Evolutionary conservation across 2,888 invertebrate genomes (phyloP).

Genomic region (Drosophila kanekoi): DNA sequence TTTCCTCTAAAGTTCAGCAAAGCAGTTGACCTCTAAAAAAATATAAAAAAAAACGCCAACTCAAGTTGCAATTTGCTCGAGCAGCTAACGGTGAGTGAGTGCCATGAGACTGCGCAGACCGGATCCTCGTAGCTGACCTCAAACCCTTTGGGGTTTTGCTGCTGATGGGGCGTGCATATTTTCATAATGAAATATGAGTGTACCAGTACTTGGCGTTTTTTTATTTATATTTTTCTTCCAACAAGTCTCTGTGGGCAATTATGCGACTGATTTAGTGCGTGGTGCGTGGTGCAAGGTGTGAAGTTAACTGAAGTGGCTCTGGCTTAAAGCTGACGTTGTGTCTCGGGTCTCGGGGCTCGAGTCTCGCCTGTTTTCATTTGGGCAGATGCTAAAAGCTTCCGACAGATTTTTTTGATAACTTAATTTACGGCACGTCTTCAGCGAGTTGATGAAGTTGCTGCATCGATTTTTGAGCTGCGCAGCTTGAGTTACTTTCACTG

Average conservation of each 20-base stretch:
- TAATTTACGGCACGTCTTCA: slow-evolving; percentile 72
- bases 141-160: slow-evolving; percentile 34
- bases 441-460: slow-evolving; percentile 60
- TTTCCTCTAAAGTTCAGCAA: slow-evolving; percentile 47
- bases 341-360: background rate
- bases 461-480: slow-evolving; percentile 21
- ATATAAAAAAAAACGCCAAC: slow-evolving; percentile 2
- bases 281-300: slow-evolving; percentile 66
- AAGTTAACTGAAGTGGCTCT: slow-evolving; percentile 64
- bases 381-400: slow-evolving; percentile 76
- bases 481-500: slow-evolving; percentile 70
- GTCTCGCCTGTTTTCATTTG: slow-evolving; percentile 33
- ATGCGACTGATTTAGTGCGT: slow-evolving; percentile 79
- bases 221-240: background rate
- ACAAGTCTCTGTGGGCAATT: slow-evolving; percentile 54
- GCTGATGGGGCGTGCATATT: slow-evolving; percentile 71
- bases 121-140: slow-evolving; percentile 31
- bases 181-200: slow-evolving; percentile 68
- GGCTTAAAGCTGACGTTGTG: slow-evolving; percentile 21
- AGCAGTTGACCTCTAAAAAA: slow-evolving; percentile 71
- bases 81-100: slow-evolving; percentile 45
- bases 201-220: slow-evolving; percentile 33
- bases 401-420: slow-evolving; percentile 77
- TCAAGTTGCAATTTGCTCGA: slow-evolving; percentile 45
- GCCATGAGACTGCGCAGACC: slow-evolving; percentile 21